Conservation (phyloP, 2,888 invertebrate genomes). For the Agrotis puta region DNA sequence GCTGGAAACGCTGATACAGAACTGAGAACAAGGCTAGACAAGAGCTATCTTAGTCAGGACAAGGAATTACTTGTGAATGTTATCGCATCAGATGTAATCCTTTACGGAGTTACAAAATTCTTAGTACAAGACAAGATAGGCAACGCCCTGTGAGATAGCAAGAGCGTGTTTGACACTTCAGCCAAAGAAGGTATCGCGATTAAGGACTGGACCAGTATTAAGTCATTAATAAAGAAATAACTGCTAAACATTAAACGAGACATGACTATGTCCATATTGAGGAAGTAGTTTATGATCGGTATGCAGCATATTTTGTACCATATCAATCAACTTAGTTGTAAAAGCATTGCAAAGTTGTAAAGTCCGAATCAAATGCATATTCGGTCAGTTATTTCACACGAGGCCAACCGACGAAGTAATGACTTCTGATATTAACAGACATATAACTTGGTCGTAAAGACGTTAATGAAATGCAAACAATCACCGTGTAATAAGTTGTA, state of each 20-base stretch:
- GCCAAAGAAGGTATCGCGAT: constrained; percentile 42
- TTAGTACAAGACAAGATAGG: constrained; percentile 34
- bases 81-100: constrained; percentile 42
- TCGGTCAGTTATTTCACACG: constrained; percentile 37
- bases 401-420: constrained; percentile 39
- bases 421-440: constrained; percentile 40
- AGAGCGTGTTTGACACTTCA: constrained; percentile 46
- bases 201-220: constrained; percentile 46
- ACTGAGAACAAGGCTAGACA: constrained; percentile 35
- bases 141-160: constrained; percentile 28
- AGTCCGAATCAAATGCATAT: constrained; percentile 41
- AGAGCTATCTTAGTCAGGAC: constrained; percentile 43
- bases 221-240: constrained; percentile 58
- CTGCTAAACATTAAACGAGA: constrained; percentile 43
- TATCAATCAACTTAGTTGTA: constrained; percentile 37
- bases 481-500: constrained; percentile 31
- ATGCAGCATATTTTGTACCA: constrained; percentile 38
- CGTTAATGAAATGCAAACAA: constrained; percentile 40
- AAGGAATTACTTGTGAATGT: constrained; percentile 47
- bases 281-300: constrained; percentile 39
- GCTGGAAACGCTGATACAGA: constrained; percentile 61
- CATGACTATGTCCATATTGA: constrained; percentile 52
- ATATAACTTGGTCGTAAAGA: constrained; percentile 29
- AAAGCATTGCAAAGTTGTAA: constrained; percentile 34
- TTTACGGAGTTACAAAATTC: constrained; percentile 36